These are phyloP conservation scores for Herpailurus yagouaroundi DNA, from an alignment of 2,113 vertebrate genomes.

Conservation along the genomic window DNA sequence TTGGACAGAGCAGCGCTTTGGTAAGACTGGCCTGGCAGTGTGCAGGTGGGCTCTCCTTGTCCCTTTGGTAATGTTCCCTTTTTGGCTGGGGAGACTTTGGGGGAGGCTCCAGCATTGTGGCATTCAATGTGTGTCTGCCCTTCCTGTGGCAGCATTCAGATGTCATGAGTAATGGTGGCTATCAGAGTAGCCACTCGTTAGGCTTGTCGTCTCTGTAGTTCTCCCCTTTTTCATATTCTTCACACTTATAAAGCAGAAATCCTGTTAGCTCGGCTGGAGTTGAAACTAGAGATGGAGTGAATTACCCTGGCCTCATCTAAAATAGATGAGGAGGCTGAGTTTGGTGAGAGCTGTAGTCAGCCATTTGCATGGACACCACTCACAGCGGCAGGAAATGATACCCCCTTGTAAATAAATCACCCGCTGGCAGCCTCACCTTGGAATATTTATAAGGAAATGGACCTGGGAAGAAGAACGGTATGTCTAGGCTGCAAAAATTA, in stretches of 20 bases:
- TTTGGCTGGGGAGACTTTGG: background rate
- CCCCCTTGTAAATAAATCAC: constrained; percentile 63
- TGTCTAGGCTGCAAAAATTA: background rate
- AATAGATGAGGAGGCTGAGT: constrained; percentile 36
- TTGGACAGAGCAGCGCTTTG: background rate
- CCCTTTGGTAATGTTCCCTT: background rate
- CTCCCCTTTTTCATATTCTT: background rate
- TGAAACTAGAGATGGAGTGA: constrained; percentile 31
- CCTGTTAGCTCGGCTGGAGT: background rate
- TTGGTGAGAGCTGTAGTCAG: background rate
- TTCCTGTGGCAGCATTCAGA: background rate
- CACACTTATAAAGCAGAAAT: constrained; percentile 30
- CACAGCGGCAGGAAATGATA: constrained; percentile 19
- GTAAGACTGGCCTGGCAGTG: background rate
- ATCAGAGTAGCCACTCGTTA: background rate
- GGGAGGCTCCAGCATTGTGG: background rate
- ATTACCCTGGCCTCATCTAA: constrained; percentile 36
- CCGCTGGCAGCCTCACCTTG: background rate
- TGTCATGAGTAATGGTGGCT: fast-evolving
- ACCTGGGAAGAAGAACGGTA: background rate
- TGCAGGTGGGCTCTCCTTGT: background rate
- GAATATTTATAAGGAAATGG: constrained; percentile 74
- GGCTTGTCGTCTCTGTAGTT: background rate
- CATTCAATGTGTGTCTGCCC: fast-evolving
- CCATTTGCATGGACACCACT: background rate